Percentiles rank a stretch among this genome's conserved stretches.
These are phyloP conservation scores for Thunnus albacares DNA, from an alignment of 2,797 vertebrate species.

Conservation along the genomic window DNA sequence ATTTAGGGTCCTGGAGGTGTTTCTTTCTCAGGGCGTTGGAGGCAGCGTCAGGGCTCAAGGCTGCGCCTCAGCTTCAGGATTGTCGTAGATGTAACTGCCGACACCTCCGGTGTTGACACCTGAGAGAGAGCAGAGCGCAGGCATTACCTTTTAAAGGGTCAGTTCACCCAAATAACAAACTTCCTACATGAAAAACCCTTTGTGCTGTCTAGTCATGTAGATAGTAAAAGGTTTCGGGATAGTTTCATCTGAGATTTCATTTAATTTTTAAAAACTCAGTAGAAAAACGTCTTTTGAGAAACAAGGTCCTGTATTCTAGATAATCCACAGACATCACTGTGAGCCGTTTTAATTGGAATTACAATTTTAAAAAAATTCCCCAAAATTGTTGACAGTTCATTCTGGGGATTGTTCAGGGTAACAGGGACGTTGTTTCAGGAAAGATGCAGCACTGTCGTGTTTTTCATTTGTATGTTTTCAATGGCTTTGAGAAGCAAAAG, in stretches of 20 bases:
- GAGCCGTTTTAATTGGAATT: background rate
- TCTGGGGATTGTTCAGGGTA: no score
- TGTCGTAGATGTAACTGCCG: conserved; percentile 90
- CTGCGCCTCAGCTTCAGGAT: conserved; percentile 72
- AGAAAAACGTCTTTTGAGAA: no score
- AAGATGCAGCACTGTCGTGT: no score
- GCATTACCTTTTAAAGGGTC: background rate
- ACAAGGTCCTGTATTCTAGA: no score
- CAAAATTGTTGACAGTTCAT: no score
- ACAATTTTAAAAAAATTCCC: no score
- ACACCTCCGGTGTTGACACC: conserved; percentile 91
- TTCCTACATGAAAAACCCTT: background rate
- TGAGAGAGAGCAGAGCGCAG: conserved; percentile 29
- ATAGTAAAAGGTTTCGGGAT: background rate
- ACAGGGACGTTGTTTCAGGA: no score
- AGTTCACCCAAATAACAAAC: background rate
- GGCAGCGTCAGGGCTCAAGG: conserved; percentile 50
- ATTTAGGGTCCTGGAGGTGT: conserved; percentile 15
- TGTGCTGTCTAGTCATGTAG: background rate
- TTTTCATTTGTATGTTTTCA: no score
- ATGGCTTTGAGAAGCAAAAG: background rate
- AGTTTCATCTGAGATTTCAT: no score
- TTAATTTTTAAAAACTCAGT: no score
- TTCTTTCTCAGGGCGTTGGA: background rate
- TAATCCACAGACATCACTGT: no score